Base-by-base conservation (phyloP, 2,888 invertebrate genomes). In the Macrosoma leucophasiata region DNA sequence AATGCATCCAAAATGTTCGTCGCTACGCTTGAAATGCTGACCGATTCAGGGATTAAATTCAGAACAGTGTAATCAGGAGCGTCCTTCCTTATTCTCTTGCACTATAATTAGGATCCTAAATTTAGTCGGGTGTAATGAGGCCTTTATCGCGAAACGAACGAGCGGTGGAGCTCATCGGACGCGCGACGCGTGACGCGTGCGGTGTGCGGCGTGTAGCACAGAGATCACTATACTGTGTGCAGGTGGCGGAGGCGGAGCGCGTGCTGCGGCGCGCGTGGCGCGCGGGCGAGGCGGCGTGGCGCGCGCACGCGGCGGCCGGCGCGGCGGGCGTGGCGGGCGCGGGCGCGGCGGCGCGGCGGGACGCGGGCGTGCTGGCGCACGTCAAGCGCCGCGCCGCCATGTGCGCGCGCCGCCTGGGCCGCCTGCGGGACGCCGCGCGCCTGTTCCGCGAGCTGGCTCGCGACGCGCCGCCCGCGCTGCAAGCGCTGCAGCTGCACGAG, bases 361-460 rank as follows among this genome's bases (percentile, higher is more conserved):
- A 50, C 86, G 98, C 48, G 96, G 98, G 71, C 93, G 95, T 36
- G 96, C 96, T 70, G 95, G 96, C 97, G 62, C 98, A 98, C 72
- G 92, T 97, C 33, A 94, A 95, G 75, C 88, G 98, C 34, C 88
- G 98, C 43, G 77, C 97, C 40, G 98, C 97, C n/a, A 97, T 98
- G 97, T 98, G 97, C 82, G 95, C 96, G 17, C 88, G 98, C 36
- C 96, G 97, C 61, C 85, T 98, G 35, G 97, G 97, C 7, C 93
- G 96, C 56, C 85, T 97, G 46, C 94, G 96, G 73, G 98, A 98
- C 78, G 96, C 97, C 1, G 93, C 97, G 13, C 97, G 98, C 73
- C 93, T 96, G 88, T 97, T 98, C 86, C 89, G 97, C 60, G 98
- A 98, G 85, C 85, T 98, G 43, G 95, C 96, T 31, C 97, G 98